Conservation (phyloP, 2,888 invertebrate species). For the Orthosia gothica region DNA sequence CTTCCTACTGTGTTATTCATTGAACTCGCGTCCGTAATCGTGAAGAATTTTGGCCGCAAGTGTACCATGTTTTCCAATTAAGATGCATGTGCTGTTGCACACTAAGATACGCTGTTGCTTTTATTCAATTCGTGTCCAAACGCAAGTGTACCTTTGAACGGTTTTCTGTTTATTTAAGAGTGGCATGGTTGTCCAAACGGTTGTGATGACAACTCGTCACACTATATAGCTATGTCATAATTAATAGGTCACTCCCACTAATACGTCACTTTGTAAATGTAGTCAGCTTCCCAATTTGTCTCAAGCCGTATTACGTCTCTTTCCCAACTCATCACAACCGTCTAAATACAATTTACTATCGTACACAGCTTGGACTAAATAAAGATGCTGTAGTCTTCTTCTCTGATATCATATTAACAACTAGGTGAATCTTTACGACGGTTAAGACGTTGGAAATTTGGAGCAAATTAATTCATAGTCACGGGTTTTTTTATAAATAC, state of each 20-base stretch:
- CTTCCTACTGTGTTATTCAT: conserved; percentile 41
- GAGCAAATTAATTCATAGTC: neutral
- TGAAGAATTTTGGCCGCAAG: conserved; percentile 9
- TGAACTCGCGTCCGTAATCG: conserved; percentile 8
- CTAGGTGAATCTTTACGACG: neutral
- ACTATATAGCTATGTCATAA: no score
- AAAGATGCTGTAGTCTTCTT: neutral
- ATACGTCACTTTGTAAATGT: no score
- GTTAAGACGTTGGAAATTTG: neutral
- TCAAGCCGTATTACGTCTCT: no score
- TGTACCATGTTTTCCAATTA: neutral
- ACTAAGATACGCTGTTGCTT: neutral
- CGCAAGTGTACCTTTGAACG: neutral
- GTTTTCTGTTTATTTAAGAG: neutral
- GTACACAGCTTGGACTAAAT: neutral
- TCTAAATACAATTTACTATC: no score
- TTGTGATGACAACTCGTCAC: no score
- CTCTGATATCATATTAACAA: no score
- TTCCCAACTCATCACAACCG: no score
- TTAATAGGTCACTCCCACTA: no score
- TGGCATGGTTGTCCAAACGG: neutral
- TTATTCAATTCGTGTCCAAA: neutral
- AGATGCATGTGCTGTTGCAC: neutral
- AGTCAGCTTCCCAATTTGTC: no score
- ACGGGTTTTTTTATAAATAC: neutral